These are phyloP conservation scores for Pycnonotus jocosus DNA, from an alignment of 2,113 vertebrate species.

Conservation along the genomic window DNA sequence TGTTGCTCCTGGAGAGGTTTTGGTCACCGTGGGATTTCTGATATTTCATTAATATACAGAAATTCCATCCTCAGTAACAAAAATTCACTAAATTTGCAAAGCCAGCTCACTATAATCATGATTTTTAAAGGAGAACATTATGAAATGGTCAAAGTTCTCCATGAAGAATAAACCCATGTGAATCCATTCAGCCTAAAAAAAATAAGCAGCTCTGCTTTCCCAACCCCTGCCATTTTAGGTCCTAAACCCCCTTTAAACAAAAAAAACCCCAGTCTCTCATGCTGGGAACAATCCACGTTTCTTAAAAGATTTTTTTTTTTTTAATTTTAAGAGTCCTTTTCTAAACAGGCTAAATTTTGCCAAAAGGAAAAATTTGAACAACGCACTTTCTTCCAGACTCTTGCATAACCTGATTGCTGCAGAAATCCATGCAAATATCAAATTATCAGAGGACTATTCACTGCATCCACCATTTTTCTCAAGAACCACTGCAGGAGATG, in stretches of 20 bases:
- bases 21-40: not conserved
- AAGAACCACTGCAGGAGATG: not conserved
- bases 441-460: not conserved
- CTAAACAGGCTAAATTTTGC: not conserved
- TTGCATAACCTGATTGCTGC: not conserved
- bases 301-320: too few species aligned
- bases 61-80: not conserved
- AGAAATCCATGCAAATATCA: not conserved
- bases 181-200: not conserved
- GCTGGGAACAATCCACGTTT: not conserved
- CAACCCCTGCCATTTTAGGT: not conserved
- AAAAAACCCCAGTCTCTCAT: not conserved
- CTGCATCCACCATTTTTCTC: not conserved
- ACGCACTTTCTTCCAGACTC: not conserved
- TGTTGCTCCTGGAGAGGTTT: not conserved
- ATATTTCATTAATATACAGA: not conserved
- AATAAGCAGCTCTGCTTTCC: not conserved
- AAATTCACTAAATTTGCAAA: not conserved
- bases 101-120: rapidly evolving
- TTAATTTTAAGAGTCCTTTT: rapidly evolving
- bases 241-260: not conserved
- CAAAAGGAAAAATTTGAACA: not conserved
- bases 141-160: not conserved
- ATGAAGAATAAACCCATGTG: not conserved
- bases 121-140: not conserved